Percentiles rank a stretch among this genome's conserved stretches.
Evolutionary conservation across 2,113 vertebrate genomes (phyloP).

Genomic region (Colaptes auratus): DNA sequence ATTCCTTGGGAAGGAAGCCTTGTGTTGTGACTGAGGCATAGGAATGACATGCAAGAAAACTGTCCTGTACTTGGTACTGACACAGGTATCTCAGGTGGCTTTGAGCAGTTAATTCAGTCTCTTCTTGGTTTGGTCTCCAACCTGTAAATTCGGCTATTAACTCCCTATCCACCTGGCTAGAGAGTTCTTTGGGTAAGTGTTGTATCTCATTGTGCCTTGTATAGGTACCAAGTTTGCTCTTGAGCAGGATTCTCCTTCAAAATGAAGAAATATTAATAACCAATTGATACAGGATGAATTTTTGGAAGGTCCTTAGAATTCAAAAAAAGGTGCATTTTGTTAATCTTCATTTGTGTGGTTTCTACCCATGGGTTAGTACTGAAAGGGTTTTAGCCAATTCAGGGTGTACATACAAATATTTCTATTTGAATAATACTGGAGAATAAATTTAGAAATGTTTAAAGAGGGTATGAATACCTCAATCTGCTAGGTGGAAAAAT

Average conservation of each 20-base stretch:
- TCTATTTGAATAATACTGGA: constrained; percentile 81
- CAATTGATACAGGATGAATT: neutral
- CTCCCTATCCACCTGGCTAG: neutral
- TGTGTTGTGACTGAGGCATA: neutral
- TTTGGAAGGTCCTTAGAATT: constrained; percentile 9
- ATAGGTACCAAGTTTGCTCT: neutral
- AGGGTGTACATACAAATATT: constrained; percentile 78
- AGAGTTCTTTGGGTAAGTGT: neutral
- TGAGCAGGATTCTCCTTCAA: neutral
- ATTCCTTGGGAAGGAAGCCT: neutral
- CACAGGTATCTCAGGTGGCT: neutral
- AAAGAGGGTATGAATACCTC: constrained; percentile 81
- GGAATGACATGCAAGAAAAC: neutral
- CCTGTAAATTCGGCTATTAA: neutral
- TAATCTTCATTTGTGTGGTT: constrained; percentile 74
- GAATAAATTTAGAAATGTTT: constrained; percentile 83
- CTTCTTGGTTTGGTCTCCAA: neutral
- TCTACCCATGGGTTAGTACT: constrained; percentile 55
- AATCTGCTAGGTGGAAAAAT: constrained; percentile 82
- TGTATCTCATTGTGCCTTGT: neutral
- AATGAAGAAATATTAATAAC: neutral
- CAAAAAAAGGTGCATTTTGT: constrained; percentile 44
- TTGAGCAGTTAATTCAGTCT: neutral
- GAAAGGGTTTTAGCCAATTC: constrained; percentile 70
- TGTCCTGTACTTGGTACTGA: neutral